phyloP scores from a whole-genome alignment of 2,888 invertebrate genomes.

The Apodemia hepburni region DNA sequence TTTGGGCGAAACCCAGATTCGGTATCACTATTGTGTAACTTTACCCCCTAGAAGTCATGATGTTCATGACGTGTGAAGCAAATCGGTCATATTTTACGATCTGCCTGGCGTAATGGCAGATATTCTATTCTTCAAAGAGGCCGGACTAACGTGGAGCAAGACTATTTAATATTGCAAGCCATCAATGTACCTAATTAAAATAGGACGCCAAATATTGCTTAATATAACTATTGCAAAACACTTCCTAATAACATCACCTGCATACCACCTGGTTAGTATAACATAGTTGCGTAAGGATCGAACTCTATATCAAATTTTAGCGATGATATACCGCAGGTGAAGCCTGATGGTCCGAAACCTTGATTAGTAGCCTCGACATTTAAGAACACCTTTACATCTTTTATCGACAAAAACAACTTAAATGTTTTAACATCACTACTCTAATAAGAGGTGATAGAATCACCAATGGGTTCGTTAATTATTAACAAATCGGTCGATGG shows the following conservation, averaged over 20 bases:
- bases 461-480: too few species aligned
- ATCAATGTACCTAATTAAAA: background rate
- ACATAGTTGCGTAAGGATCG: slow-evolving; percentile 1
- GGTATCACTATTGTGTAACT: too few species aligned
- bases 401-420: background rate
- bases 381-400: background rate
- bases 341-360: background rate
- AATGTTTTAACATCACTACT: too few species aligned
- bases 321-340: slow-evolving; percentile 3
- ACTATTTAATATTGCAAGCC: too few species aligned
- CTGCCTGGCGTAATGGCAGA: too few species aligned
- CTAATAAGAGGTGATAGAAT: too few species aligned
- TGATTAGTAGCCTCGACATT: background rate
- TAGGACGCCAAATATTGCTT: background rate
- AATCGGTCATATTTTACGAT: too few species aligned
- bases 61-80: background rate
- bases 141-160: too few species aligned
- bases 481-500: too few species aligned
- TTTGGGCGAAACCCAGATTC: too few species aligned
- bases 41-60: too few species aligned
- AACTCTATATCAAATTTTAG: background rate
- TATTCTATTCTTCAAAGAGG: too few species aligned
- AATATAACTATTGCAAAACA: slow-evolving; percentile 1
- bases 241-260: background rate
- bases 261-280: background rate